Evolutionary conservation across 2,797 vertebrate genomes (phyloP).

Genomic region (Gorsachius magnificus): DNA sequence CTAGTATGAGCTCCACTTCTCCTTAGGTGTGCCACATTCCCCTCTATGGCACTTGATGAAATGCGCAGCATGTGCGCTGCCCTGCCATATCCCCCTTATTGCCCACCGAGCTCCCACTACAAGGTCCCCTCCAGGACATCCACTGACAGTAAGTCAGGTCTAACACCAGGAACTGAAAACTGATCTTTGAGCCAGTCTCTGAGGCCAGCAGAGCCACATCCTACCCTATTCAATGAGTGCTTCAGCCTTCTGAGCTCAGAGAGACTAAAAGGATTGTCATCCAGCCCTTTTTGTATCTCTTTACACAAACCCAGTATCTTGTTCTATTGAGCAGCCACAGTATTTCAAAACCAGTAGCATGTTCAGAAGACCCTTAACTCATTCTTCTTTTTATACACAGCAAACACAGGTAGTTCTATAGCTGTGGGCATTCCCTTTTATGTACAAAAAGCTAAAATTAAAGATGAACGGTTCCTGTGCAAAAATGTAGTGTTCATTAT

Average conservation of each 20-base stretch:
- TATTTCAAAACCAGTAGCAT: neutral
- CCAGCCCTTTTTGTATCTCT: neutral
- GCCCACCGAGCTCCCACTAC: neutral
- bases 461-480: neutral
- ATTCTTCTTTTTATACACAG: neutral
- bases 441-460: neutral
- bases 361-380: neutral
- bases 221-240: neutral
- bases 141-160: neutral
- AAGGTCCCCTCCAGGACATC: neutral
- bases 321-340: neutral
- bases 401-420: neutral
- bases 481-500: neutral
- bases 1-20: neutral
- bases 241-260: neutral
- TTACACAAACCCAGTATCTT: neutral
- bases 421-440: neutral
- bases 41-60: neutral
- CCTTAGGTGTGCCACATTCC: neutral
- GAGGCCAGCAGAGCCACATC: neutral
- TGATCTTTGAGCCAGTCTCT: neutral
- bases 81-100: neutral
- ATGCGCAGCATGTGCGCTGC: neutral
- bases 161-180: neutral
- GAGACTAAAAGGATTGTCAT: neutral